These are phyloP conservation scores for Aphidius colemani DNA, from an alignment of 2,888 invertebrate species.

Conservation along the genomic window DNA sequence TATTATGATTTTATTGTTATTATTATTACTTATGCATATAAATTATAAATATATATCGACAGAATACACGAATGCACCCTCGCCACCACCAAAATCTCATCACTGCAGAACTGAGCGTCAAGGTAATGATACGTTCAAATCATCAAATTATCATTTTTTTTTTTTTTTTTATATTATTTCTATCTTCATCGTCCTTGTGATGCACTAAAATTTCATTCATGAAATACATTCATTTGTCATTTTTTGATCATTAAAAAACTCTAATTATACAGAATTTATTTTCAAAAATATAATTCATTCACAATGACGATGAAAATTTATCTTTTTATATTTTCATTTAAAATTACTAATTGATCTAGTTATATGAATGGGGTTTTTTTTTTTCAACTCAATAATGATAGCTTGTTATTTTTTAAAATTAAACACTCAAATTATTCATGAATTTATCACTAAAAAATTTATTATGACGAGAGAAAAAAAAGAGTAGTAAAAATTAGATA, in stretches of 20 bases:
- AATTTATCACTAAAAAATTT: too few relatives aligned
- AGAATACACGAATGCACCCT: slow-evolving; percentile 59
- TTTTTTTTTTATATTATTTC: neutral
- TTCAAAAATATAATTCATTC: too few relatives aligned
- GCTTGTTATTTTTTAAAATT: too few relatives aligned
- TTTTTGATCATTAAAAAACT: neutral
- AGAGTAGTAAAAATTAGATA: too few relatives aligned
- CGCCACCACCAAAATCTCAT: slow-evolving; percentile 59
- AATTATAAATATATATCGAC: slow-evolving; percentile 18
- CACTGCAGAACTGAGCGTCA: slow-evolving; percentile 57
- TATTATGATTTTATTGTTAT: slow-evolving; percentile 27
- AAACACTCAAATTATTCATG: too few relatives aligned
- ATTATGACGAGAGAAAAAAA: too few relatives aligned
- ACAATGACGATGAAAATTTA: too few relatives aligned
- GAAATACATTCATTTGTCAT: neutral
- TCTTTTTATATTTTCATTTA: too few relatives aligned
- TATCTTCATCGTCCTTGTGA: neutral
- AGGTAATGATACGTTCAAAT: slow-evolving; percentile 48
- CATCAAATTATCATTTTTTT: slow-evolving; percentile 13
- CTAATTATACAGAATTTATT: neutral
- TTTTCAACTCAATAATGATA: too few relatives aligned
- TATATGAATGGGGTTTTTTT: too few relatives aligned
- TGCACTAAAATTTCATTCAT: neutral
- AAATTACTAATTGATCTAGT: too few relatives aligned
- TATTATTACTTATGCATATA: slow-evolving; percentile 37